Percentiles rank a stretch among this genome's conserved stretches.
Evolutionary conservation across 2,113 vertebrate species (phyloP).

Genomic region (Pipra filicauda): DNA sequence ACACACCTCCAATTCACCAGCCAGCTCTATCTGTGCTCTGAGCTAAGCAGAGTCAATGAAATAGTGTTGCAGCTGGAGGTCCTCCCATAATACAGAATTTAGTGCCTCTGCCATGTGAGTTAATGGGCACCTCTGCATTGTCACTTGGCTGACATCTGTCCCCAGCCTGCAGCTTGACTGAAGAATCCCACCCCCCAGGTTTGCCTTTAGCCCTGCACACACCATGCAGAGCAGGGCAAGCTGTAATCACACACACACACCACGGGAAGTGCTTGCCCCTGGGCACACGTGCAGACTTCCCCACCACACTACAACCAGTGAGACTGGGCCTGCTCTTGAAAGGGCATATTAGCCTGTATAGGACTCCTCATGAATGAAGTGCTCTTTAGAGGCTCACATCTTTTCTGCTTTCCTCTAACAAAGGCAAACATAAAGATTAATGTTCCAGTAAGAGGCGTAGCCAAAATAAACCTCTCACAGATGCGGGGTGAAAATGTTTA

Average conservation of each 20-base stretch:
- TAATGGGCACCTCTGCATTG: not conserved
- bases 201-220: not conserved
- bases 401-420: not conserved
- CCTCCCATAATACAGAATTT: not conserved
- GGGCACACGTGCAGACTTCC: not conserved
- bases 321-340: not conserved
- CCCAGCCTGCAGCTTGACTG: not conserved
- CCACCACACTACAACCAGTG: not conserved
- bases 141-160: not conserved
- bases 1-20: not conserved
- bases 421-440: not conserved
- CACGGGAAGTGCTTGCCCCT: accelerated
- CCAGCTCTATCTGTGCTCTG: not conserved
- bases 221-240: no score
- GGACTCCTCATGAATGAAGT: not conserved
- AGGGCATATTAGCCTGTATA: not conserved
- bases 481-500: not conserved
- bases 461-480: not conserved
- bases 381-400: not conserved
- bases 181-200: not conserved
- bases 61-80: not conserved
- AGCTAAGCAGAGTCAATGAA: not conserved
- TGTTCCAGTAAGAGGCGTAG: not conserved
- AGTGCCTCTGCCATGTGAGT: not conserved
- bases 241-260: not conserved